Conservation (phyloP, 1,140 invertebrate species). For the Chrysopa pallens region DNA sequence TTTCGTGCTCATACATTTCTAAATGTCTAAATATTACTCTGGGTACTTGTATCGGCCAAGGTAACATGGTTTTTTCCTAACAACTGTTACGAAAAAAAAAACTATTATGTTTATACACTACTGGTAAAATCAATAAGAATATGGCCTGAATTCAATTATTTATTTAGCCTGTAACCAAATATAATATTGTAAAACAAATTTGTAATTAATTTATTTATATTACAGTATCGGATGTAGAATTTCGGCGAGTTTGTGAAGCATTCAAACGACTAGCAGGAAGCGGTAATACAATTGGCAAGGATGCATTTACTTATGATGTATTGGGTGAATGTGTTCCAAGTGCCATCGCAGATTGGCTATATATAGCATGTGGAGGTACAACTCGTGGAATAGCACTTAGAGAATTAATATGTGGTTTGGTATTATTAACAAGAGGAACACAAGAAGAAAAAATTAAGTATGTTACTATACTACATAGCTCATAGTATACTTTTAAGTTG, state of each 20-base stretch:
- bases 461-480: too few species aligned
- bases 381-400: slow-evolving; percentile 63
- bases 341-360: slow-evolving; percentile 62
- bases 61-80: too few species aligned
- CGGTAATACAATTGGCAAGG: slow-evolving; percentile 46
- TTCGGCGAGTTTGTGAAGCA: slow-evolving; percentile 63
- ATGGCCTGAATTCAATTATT: too few species aligned
- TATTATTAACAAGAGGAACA: slow-evolving; percentile 64
- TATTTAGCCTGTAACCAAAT: background rate
- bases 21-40: too few species aligned
- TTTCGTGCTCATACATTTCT: too few species aligned
- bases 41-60: too few species aligned
- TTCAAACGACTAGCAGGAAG: slow-evolving; percentile 62
- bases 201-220: slow-evolving; percentile 4
- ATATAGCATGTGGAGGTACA: slow-evolving; percentile 61
- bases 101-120: too few species aligned
- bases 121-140: too few species aligned
- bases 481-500: too few species aligned
- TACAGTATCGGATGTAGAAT: slow-evolving; percentile 62
- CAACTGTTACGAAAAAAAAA: too few species aligned
- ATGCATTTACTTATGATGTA: slow-evolving; percentile 62
- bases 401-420: slow-evolving; percentile 65
- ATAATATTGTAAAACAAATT: background rate
- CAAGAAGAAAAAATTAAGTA: slow-evolving; percentile 75
- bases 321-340: slow-evolving; percentile 64